These are phyloP conservation scores for Crocuta crocuta DNA, from an alignment of 2,113 vertebrate species.

Conservation along the genomic window DNA sequence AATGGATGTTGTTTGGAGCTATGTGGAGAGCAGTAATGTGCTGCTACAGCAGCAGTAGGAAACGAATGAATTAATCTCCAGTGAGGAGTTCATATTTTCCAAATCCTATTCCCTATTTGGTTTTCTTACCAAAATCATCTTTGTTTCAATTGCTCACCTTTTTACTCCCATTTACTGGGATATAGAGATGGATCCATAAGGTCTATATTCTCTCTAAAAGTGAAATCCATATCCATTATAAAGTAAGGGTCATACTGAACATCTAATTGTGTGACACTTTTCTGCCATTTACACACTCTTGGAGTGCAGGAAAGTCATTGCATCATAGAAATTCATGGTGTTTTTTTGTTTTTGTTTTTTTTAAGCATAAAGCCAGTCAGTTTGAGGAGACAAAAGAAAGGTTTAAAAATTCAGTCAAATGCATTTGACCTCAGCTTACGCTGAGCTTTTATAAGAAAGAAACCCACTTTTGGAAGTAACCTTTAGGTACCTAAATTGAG, in stretches of 20 bases:
- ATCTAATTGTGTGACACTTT: not conserved
- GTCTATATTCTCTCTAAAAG: not conserved
- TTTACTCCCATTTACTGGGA: not conserved
- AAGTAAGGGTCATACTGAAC: not conserved
- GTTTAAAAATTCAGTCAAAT: not conserved
- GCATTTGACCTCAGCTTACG: not conserved
- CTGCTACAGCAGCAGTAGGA: not conserved
- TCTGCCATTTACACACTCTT: not conserved
- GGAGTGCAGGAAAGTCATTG: not conserved
- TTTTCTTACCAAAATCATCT: not conserved
- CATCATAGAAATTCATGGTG: not conserved
- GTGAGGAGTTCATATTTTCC: not conserved
- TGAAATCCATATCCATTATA: not conserved
- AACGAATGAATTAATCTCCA: not conserved
- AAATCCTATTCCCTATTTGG: not conserved
- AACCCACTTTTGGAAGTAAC: not conserved
- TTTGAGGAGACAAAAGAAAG: not conserved
- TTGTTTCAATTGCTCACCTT: not conserved
- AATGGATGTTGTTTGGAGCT: not conserved
- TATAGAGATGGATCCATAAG: not conserved
- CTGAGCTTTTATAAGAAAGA: not conserved
- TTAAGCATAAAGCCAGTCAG: not conserved
- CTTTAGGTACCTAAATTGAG: not conserved
- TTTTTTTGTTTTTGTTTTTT: no score
- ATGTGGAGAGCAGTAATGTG: not conserved